Evolutionary conservation across 1,140 invertebrate genomes (phyloP), one percentile per base, ranked within the genome.

Genomic region (Nephila pilipes): DNA sequence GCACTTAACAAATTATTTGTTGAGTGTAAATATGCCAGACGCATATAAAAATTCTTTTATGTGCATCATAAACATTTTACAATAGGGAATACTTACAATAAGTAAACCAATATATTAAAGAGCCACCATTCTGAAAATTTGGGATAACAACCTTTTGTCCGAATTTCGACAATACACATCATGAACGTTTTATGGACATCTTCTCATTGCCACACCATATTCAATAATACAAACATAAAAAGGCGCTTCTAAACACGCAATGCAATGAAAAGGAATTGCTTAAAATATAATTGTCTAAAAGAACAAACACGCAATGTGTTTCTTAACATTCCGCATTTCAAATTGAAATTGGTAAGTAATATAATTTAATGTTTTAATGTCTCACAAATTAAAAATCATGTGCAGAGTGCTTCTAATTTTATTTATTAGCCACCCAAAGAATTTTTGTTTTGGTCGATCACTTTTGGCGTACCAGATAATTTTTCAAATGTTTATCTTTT

Each of bases 121-220:
- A 65, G 46, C 46, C 63, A 65, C 63, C n/a, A 65, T 65, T 65
- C n/a, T 65, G n/a, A 12, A 29, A 29, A 65, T 65, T 65, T 65
- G 25, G 25, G 63, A 8, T 10, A 65, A 65, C 2, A 14, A n/a
- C n/a, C 10, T 65, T 65, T 65, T 25, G 12, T 25, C n/a, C 25
- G 22, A 22, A 65, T 65, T 65, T 65, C 25, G 10, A 65, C 20
- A 65, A 25, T 65, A 25, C 14, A n/a, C n/a, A n/a, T n/a, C 63
- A n/a, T 65, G 63, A 65, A 65, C 14, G 12, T 10, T 25, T n/a
- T 25, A 65, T 25, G 1, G 63, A 3, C 12, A n/a, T 25, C 22
- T 65, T 65, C 14, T 65, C n/a, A 25, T 14, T 25, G n/a, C 0
- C n/a, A 65, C 10, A 65, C 10, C 2, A 14, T 12, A 29, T 65